Evolutionary conservation across 2,113 vertebrate genomes (phyloP).

Genomic region (Trochalopteron elliotii): DNA sequence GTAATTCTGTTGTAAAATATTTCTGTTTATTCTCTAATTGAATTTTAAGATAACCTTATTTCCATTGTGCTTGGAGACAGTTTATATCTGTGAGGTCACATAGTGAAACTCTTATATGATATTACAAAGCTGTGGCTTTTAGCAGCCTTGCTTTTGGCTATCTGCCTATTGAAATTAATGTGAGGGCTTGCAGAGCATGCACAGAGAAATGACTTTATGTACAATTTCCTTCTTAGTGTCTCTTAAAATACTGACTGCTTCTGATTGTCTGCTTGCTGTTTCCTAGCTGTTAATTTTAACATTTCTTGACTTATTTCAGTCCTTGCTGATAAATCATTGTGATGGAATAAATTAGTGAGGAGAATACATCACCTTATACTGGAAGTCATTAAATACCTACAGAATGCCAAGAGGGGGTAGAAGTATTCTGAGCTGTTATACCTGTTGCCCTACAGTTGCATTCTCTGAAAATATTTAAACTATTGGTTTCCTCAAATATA

Average conservation of each 20-base stretch:
- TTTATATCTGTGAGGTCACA: background rate
- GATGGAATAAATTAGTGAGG: background rate
- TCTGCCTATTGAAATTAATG: background rate
- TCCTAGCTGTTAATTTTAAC: slow-evolving; percentile 7
- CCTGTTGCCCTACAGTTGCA: background rate
- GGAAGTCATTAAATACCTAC: background rate
- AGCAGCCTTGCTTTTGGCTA: background rate
- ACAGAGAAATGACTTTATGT: background rate
- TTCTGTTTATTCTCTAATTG: background rate
- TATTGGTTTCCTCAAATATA: background rate
- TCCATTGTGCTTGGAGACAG: background rate
- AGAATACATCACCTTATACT: background rate
- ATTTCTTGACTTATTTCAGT: background rate
- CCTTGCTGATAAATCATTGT: background rate
- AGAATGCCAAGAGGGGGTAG: background rate
- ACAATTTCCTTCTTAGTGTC: background rate
- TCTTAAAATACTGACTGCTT: background rate
- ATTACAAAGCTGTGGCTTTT: background rate
- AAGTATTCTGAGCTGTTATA: background rate
- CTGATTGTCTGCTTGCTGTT: background rate
- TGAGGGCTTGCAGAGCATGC: background rate
- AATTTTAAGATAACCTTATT: background rate
- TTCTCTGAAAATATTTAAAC: background rate
- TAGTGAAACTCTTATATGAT: background rate
- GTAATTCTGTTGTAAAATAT: background rate